Base-by-base conservation (phyloP, 2,797 vertebrate genomes). In the Hafferia zeledoni region DNA sequence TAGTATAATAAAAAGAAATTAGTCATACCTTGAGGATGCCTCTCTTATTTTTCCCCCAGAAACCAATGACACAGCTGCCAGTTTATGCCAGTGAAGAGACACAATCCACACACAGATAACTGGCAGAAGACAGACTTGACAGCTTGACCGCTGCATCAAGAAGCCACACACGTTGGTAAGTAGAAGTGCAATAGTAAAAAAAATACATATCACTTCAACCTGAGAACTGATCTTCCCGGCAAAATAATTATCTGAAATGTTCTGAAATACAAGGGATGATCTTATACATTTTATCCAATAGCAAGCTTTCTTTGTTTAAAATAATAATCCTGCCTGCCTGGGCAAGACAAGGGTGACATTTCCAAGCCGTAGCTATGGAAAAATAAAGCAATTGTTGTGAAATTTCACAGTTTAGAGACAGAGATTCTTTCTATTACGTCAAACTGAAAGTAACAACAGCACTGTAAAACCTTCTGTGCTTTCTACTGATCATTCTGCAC, bases 311-410 rank as follows among this genome's bases (percentile, higher is more conserved):
- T 70, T 46, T 68, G 59, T 44, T 68, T 39, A 47, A 61, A 70
- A 47, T 83, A 80, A 84, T 74, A 91, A 74, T 64, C 7, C 37
- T 50, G 68, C 44, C 70, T 87, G 53, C 53, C 61, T 43, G 13
- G 47, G 41, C 57, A 90, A 83, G 59, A 90, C 60, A 91, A 86
- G 47, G n/a, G 61, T 1, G 3, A 80, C 30, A 83, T 81, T 91
- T 92, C 57, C 33, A 86, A 83, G 59, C 61, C 56, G 80, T n/a
- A 93, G 77, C 60, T 83, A 69, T 25, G 50, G 59, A 93, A 69
- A 93, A 93, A 82, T 46, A 94, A 77, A 95, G 52, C 64, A 91
- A 72, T 8, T 89, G 46, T 55, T 93, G 64, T 85, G 33, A 93
- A 93, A 76, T 79, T 23, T 30, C 91, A 74, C 53, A 65, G 57